Conservation (phyloP, 2,113 vertebrate genomes). For the Chaetodon auriga region DNA sequence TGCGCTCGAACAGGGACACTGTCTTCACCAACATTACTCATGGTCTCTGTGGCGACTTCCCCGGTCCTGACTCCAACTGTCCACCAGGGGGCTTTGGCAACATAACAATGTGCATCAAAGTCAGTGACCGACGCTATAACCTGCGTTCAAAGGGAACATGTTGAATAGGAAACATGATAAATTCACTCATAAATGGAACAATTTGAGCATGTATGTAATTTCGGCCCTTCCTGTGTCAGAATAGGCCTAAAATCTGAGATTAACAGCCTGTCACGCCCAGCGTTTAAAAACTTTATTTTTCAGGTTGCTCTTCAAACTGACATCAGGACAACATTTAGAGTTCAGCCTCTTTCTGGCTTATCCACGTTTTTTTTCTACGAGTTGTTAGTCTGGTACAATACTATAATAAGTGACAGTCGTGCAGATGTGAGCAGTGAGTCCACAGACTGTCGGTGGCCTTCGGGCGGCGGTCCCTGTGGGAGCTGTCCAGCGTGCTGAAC, state of each 20-base stretch:
- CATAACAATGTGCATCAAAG: neutral
- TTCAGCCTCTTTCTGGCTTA: no score
- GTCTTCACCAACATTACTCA: neutral
- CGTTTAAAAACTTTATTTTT: neutral
- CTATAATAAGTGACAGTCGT: rapidly evolving
- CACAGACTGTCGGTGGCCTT: slow-evolving; percentile 17
- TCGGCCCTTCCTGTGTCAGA: neutral
- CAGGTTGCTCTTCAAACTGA: neutral
- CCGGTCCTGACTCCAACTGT: neutral
- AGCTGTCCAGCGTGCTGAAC: slow-evolving; percentile 81
- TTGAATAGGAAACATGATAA: neutral
- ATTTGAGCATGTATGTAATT: rapidly evolving
- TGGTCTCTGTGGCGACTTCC: neutral
- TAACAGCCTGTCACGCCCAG: neutral
- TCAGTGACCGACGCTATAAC: no score
- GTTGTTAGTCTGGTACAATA: neutral
- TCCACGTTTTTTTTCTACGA: neutral
- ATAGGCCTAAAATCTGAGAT: neutral
- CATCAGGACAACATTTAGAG: neutral
- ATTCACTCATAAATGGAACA: neutral
- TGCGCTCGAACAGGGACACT: no score
- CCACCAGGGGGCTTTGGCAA: slow-evolving; percentile 67
- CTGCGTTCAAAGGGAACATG: no score
- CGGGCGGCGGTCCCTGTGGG: slow-evolving; percentile 37
- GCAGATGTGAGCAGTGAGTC: neutral